Percentiles rank a stretch among this genome's conserved stretches.
Evolutionary conservation across 2,113 vertebrate genomes (phyloP).

Genomic region (Tyto alba): DNA sequence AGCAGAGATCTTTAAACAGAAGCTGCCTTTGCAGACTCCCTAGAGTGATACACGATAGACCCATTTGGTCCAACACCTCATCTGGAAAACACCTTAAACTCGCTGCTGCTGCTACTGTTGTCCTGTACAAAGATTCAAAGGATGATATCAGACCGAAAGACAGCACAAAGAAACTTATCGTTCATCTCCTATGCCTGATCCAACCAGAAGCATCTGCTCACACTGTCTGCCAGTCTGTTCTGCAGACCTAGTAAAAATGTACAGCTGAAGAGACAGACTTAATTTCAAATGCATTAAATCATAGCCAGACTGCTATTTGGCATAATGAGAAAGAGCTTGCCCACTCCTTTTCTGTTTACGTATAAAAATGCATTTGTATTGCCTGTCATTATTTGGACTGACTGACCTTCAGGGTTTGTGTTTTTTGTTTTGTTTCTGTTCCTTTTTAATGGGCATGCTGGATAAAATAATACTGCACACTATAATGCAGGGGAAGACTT

Average conservation of each 20-base stretch:
- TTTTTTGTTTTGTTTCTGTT: neutral
- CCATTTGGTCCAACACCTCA: neutral
- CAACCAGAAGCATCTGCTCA: constrained; percentile 53
- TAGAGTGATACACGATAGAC: neutral
- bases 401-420: neutral
- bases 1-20: neutral
- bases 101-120: neutral
- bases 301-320: constrained; percentile 44
- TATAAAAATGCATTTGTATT: constrained; percentile 19
- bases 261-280: constrained; percentile 62
- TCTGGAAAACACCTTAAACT: neutral
- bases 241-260: constrained; percentile 45
- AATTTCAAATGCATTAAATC: constrained; percentile 62
- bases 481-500: neutral
- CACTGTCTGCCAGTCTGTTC: constrained; percentile 53
- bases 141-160: neutral
- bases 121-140: neutral
- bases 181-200: neutral
- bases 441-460: neutral
- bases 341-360: constrained; percentile 36
- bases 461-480: neutral
- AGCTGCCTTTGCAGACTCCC: neutral
- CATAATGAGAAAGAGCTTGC: constrained; percentile 40
- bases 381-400: constrained; percentile 13
- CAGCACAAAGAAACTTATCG: neutral